Evolutionary conservation across 2,888 invertebrate genomes (phyloP), one percentile per base, ranked within the genome.

Genomic region (Acleris holmiana): DNA sequence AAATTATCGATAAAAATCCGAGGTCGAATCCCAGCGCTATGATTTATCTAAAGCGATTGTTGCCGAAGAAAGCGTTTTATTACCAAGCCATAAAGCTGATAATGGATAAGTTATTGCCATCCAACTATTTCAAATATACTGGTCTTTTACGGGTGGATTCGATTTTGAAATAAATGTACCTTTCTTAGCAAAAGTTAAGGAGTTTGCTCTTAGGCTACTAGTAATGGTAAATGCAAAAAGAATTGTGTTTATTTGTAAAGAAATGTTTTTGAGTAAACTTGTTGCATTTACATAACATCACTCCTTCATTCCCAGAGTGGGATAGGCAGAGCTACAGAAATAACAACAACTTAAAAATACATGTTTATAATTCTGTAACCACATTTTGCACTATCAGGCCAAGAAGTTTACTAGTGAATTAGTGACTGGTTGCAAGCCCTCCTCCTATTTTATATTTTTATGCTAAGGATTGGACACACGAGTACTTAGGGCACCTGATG

Each of bases 11-110:
- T 59, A 64, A 58, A 53, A 57, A 13, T 23, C 55, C 48, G 17
- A 44, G 44, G 23, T n/a, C 41, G 46, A 53, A 48, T 54, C 53
- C 53, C 58, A 40, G 19, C 48, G 48, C 53, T 64, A 64, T 64
- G 64, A 64, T 64, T 64, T 64, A 64, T 64, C 58, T 46, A 7
- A 48, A 41, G 53, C 64, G 64, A 59, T 59, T 62, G 62, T 62
- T 62, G 50, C 50, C 56, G 64, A 54, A 64, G 58, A 64, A 64
- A 64, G 53, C 64, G 64, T 64, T 64, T 64, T 64, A 64, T 64
- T 59, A 53, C 64, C 58, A 19, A 53, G 21, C 53, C 64, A 64
- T 64, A 64, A 64, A 64, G 64, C 58, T 53, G 64, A 64, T 64
- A 64, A 64, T 64, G 64, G 58, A 59, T 64, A 64, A 64, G 53